Conservation (phyloP, 2,888 invertebrate species). For the Allacma fusca region DNA sequence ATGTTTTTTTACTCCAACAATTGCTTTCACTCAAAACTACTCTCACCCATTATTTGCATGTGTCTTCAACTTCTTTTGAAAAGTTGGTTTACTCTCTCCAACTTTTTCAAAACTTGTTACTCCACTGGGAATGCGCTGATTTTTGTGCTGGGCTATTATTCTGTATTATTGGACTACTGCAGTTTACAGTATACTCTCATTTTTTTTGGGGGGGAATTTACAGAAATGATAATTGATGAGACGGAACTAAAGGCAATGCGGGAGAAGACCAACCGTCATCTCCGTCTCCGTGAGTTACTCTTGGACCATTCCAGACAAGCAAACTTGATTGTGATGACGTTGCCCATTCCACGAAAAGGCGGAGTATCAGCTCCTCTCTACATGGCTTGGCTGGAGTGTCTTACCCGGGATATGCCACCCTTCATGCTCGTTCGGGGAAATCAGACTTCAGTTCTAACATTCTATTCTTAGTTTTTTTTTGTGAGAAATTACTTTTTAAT, state of each 20-base stretch:
- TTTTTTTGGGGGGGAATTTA: neutral
- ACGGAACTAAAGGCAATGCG: slow-evolving; percentile 82
- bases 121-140: no score
- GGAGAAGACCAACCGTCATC: slow-evolving; percentile 88
- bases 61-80: no score
- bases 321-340: slow-evolving; percentile 90
- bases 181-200: neutral
- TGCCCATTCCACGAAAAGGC: slow-evolving; percentile 93
- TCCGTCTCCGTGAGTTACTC: slow-evolving; percentile 86
- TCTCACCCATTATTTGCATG: no score
- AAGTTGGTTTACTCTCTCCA: no score
- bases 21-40: neutral
- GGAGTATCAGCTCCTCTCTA: slow-evolving; percentile 90
- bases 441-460: slow-evolving; percentile 86
- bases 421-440: slow-evolving; percentile 86
- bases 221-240: slow-evolving; percentile 65
- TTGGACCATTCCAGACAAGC: slow-evolving; percentile 82
- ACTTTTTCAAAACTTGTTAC: no score
- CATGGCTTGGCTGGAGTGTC: slow-evolving; percentile 96
- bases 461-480: slow-evolving; percentile 74
- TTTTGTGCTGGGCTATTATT: no score
- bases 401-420: slow-evolving; percentile 88
- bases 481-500: neutral
- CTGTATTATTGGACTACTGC: no score
- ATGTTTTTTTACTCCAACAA: neutral